phyloP scores from a whole-genome alignment of 2,113 vertebrate genomes.

The Helogale parvula region DNA sequence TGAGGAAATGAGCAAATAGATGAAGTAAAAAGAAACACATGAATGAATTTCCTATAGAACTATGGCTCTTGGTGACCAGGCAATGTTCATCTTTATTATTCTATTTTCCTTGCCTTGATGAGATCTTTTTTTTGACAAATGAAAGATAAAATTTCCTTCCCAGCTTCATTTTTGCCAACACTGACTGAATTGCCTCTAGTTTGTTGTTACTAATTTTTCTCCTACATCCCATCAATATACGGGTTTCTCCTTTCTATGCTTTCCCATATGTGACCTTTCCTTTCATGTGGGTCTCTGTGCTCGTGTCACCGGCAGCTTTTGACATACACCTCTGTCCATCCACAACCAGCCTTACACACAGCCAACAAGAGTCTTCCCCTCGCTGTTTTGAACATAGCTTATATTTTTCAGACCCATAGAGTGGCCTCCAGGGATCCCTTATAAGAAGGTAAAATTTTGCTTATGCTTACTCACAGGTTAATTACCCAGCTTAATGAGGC shows the following conservation, averaged over 20 bases:
- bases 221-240: neutral
- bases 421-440: too few relatives aligned
- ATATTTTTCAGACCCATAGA: too few relatives aligned
- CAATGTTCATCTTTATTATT: neutral
- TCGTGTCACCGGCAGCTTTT: neutral
- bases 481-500: too few relatives aligned
- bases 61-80: neutral
- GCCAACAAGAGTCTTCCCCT: neutral
- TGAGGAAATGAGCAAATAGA: neutral
- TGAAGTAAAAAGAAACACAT: neutral
- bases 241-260: neutral
- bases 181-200: neutral
- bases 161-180: neutral
- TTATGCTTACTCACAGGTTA: too few relatives aligned
- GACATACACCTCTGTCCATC: neutral
- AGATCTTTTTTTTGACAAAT: neutral
- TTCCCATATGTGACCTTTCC: neutral
- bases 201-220: neutral
- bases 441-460: too few relatives aligned
- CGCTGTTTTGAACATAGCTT: neutral
- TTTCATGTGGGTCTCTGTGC: neutral
- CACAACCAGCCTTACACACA: neutral
- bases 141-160: neutral
- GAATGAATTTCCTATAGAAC: neutral
- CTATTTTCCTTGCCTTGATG: neutral